Conservation (phyloP, 2,113 vertebrate genomes). For the Pomatorhinus ruficollis region DNA sequence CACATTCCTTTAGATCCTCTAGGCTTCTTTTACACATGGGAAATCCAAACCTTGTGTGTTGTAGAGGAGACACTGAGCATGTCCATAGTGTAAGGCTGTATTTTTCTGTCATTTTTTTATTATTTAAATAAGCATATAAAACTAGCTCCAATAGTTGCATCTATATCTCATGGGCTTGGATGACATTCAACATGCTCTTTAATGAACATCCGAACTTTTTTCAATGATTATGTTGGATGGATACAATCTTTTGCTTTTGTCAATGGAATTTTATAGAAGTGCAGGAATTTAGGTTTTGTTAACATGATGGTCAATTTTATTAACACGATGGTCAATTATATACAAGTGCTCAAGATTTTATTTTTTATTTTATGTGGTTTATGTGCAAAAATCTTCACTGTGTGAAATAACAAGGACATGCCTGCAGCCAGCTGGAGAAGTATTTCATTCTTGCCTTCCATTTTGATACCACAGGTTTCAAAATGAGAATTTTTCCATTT, state of each 20-base stretch:
- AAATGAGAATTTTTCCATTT: slow-evolving; percentile 23
- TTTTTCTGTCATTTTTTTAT: neutral
- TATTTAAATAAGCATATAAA: neutral
- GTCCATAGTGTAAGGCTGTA: neutral
- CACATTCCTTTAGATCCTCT: neutral
- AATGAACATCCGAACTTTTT: neutral
- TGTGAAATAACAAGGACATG: neutral
- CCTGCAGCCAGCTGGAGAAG: neutral
- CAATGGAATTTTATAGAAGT: neutral
- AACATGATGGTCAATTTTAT: neutral
- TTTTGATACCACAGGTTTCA: neutral
- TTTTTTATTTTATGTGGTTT: neutral
- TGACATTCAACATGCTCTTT: neutral
- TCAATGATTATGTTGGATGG: neutral
- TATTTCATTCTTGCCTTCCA: slow-evolving; percentile 2
- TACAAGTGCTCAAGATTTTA: neutral
- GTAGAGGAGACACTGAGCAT: neutral
- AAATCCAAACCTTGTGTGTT: neutral
- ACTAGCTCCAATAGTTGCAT: neutral
- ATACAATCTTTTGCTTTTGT: neutral
- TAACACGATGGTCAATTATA: neutral
- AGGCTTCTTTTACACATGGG: neutral
- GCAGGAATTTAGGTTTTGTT: neutral
- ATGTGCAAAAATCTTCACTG: neutral
- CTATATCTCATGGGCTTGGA: neutral